Evolutionary conservation across 2,888 invertebrate genomes (phyloP).

Genomic region (Heteromurus nitidus): DNA sequence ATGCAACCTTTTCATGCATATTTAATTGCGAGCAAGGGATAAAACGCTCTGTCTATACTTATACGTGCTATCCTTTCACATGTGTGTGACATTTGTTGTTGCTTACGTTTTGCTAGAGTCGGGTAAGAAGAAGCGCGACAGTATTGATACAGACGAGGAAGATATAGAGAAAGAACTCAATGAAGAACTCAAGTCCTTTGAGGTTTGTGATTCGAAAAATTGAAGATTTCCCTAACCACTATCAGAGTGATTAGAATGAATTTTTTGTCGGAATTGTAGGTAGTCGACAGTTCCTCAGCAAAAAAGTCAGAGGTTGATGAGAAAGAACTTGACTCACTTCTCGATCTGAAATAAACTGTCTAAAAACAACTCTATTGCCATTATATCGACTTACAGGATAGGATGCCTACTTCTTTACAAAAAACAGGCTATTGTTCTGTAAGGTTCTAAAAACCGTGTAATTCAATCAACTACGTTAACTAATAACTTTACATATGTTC

Average conservation of each 20-base stretch:
- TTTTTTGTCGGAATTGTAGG: slow-evolving; percentile 68
- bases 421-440: slow-evolving; percentile 65
- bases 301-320: slow-evolving; percentile 71
- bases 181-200: slow-evolving; percentile 95
- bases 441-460: slow-evolving; percentile 54
- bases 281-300: slow-evolving; percentile 67
- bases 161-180: slow-evolving; percentile 91
- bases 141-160: slow-evolving; percentile 70
- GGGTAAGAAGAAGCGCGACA: slow-evolving; percentile 70
- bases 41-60: too few species aligned
- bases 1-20: not conserved
- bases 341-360: slow-evolving; percentile 73
- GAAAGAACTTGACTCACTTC: slow-evolving; percentile 72
- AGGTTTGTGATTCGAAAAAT: slow-evolving; percentile 81
- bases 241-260: slow-evolving; percentile 63
- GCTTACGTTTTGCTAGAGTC: too few species aligned
- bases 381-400: slow-evolving; percentile 68
- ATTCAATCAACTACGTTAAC: slow-evolving; percentile 63
- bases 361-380: slow-evolving; percentile 67
- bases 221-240: slow-evolving; percentile 60
- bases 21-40: not conserved
- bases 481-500: slow-evolving; percentile 58
- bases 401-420: slow-evolving; percentile 67
- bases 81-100: too few species aligned
- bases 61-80: too few species aligned